These are phyloP conservation scores for Callyntrura guangdongensis DNA, from an alignment of 2,888 invertebrate genomes.

Conservation along the genomic window DNA sequence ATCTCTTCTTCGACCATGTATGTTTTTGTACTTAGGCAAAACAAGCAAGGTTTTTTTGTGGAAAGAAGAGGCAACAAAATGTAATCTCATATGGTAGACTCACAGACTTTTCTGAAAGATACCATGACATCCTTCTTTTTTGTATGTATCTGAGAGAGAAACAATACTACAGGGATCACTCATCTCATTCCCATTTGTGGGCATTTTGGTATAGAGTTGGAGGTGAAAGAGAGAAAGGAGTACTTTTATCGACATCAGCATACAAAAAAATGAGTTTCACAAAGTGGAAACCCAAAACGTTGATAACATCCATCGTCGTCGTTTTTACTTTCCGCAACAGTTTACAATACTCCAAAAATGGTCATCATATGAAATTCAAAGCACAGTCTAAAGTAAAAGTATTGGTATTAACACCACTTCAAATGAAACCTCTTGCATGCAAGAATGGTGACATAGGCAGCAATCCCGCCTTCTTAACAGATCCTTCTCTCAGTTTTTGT, in stretches of 20 bases:
- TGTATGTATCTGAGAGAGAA: background rate
- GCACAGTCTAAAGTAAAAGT: background rate
- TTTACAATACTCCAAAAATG: background rate
- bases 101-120: background rate
- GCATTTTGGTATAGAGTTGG: background rate
- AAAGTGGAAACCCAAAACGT: background rate
- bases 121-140: background rate
- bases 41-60: background rate
- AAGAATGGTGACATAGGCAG: background rate
- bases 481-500: background rate
- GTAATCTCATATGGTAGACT: background rate
- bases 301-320: background rate
- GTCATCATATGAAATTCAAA: conserved; percentile 18
- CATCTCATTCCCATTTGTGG: background rate
- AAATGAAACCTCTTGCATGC: conserved; percentile 22
- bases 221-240: background rate
- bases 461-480: background rate
- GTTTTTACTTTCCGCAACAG: no score
- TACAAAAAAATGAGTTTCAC: background rate
- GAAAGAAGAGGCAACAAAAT: background rate
- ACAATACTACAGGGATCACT: background rate
- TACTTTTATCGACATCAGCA: background rate
- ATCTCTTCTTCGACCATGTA: background rate
- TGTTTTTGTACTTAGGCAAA: background rate
- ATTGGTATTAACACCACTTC: background rate